Evolutionary conservation across 2,113 vertebrate genomes (phyloP).

Genomic region (Ancistrus triradiatus): DNA sequence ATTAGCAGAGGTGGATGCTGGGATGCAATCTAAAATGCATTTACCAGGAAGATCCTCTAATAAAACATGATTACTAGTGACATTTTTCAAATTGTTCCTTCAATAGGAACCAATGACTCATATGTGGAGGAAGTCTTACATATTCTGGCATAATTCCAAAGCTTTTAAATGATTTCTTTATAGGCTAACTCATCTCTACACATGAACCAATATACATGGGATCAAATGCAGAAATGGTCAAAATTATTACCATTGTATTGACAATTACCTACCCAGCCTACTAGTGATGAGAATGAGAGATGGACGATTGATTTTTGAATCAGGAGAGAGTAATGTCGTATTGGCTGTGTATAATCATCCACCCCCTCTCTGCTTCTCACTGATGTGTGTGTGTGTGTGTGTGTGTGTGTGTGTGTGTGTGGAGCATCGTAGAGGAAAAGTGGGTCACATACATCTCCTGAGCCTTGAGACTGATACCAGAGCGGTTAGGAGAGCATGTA

Average conservation of each 20-base stretch:
- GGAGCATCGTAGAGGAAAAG: constrained; percentile 57
- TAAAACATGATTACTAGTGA: background rate
- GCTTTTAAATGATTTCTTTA: constrained; percentile 15
- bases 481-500: constrained; percentile 28
- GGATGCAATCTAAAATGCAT: background rate
- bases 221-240: constrained; percentile 3
- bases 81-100: background rate
- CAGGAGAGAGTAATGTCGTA: constrained; percentile 34
- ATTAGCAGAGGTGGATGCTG: constrained; percentile 12
- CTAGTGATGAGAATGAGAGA: constrained; percentile 33
- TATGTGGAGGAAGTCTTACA: background rate
- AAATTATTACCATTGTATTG: constrained; percentile 9
- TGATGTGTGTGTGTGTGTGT: constrained; percentile 46
- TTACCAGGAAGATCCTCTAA: background rate
- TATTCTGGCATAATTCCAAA: background rate
- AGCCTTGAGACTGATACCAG: constrained; percentile 41
- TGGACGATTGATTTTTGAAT: constrained; percentile 46
- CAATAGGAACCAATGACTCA: background rate
- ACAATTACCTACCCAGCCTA: constrained; percentile 22
- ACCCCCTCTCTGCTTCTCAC: constrained; percentile 28
- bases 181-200: constrained; percentile 1
- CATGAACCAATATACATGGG: background rate
- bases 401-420: constrained; percentile 37
- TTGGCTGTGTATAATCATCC: constrained; percentile 41
- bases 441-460: constrained; percentile 44